Percentiles rank a stretch among this genome's conserved stretches.
These are phyloP conservation scores for Cottus gobio DNA, from an alignment of 2,113 vertebrate genomes.

Conservation along the genomic window DNA sequence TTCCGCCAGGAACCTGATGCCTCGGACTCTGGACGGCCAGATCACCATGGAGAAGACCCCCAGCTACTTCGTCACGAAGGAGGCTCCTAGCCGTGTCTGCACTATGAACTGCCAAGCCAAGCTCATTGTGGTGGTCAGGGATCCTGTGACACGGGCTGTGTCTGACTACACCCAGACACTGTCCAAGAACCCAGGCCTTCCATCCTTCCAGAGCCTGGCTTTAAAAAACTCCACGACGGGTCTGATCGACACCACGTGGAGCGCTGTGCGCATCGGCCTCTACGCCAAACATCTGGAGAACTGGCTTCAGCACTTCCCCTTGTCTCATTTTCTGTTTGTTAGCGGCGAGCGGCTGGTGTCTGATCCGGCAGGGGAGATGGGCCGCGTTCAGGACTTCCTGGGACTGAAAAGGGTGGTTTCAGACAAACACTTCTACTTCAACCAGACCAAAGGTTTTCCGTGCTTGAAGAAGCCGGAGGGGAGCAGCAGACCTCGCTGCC, in stretches of 20 bases:
- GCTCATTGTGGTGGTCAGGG: conserved; percentile 93
- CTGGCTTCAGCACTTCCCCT: conserved; percentile 92
- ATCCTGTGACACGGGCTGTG: conserved; percentile 92
- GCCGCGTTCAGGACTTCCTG: conserved; percentile 94
- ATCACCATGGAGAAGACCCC: conserved; percentile 98
- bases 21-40: conserved; percentile 91
- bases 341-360: conserved; percentile 92
- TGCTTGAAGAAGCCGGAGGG: conserved; percentile 94
- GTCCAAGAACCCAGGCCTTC: conserved; percentile 91
- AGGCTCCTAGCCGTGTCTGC: conserved; percentile 88
- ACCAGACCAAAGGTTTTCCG: conserved; percentile 95
- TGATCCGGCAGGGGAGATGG: conserved; percentile 91
- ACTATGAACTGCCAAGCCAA: conserved; percentile 90
- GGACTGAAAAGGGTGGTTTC: conserved; percentile 91
- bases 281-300: conserved; percentile 94
- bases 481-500: conserved; percentile 88
- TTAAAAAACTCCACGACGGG: conserved; percentile 89
- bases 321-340: conserved; percentile 92
- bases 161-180: conserved; percentile 95
- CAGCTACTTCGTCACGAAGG: conserved; percentile 95
- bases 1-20: conserved; percentile 90
- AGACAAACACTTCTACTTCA: conserved; percentile 96
- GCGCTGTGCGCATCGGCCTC: conserved; percentile 92
- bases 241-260: conserved; percentile 91
- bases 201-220: conserved; percentile 90